A percentile compares a stretch with the other conserved stretches of the same genome.
Evolutionary conservation across 2,888 invertebrate species (phyloP).

Genomic region (Odontomyia ornata): DNA sequence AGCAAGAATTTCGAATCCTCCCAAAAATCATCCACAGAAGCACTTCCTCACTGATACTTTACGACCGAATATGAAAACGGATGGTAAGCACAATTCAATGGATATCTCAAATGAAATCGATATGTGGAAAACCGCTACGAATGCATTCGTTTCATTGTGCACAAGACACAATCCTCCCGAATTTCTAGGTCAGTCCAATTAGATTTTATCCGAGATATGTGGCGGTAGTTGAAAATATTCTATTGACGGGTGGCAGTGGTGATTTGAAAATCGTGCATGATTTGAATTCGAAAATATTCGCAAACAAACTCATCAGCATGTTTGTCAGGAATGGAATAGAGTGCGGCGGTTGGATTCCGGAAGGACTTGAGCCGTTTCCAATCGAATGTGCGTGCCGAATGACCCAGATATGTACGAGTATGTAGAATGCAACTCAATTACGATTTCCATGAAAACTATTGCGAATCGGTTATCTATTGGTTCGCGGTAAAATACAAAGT

Average conservation of each 20-base stretch:
- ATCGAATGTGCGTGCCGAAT: not conserved
- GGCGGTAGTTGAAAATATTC: not conserved
- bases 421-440: slow-evolving; percentile 2
- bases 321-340: not conserved
- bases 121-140: not conserved
- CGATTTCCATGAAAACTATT: not conserved
- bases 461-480: not conserved
- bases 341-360: not conserved
- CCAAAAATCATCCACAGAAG: not conserved
- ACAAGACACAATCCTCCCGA: not conserved
- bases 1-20: not conserved
- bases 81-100: not conserved
- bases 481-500: not conserved
- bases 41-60: not conserved
- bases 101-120: not conserved
- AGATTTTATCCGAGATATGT: slow-evolving; percentile 12
- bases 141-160: not conserved
- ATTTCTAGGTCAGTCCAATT: slow-evolving; percentile 8
- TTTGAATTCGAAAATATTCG: not conserved
- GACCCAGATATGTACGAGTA: not conserved
- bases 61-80: not conserved
- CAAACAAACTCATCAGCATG: slow-evolving; percentile 2
- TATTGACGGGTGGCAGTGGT: not conserved
- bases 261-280: not conserved
- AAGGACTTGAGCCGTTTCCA: not conserved